phyloP scores from a whole-genome alignment of 2,888 invertebrate genomes.

The Apamea monoglypha region DNA sequence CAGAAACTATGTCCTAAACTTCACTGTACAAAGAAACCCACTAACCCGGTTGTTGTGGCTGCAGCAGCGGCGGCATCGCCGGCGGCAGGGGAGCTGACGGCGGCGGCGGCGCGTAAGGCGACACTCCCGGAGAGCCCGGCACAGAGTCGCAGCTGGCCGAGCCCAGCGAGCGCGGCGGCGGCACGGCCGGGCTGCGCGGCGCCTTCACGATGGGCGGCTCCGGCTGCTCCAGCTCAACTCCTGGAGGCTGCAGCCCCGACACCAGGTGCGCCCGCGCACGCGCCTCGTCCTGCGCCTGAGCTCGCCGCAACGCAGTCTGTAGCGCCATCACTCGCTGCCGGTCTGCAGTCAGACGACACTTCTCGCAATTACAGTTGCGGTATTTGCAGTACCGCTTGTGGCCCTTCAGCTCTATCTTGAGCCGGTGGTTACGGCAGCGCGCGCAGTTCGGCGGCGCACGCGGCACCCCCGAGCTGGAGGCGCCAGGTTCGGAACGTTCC shows the following conservation, averaged over 20 bases:
- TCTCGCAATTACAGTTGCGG: conserved; percentile 95
- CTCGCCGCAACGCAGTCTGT: conserved; percentile 95
- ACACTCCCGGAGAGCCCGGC: conserved; percentile 85
- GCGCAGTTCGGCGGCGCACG: conserved; percentile 98
- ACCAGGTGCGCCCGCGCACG: conserved; percentile 87
- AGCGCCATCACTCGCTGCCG: conserved; percentile 97
- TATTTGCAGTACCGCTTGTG: conserved; percentile 98
- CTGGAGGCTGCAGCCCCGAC: conserved; percentile 82
- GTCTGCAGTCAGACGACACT: conserved; percentile 96
- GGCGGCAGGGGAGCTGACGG: conserved; percentile 91
- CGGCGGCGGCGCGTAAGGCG: conserved; percentile 84
- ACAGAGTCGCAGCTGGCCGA: conserved; percentile 86
- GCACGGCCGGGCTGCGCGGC: conserved; percentile 82
- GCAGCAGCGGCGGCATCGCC: conserved; percentile 88
- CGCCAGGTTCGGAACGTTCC: conserved; percentile 87
- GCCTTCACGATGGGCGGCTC: conserved; percentile 87
- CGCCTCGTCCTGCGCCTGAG: conserved; percentile 96
- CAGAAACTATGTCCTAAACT: conserved; percentile 32
- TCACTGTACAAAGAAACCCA: conserved; percentile 44
- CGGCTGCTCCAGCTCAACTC: conserved; percentile 86
- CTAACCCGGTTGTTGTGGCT: conserved; percentile 87
- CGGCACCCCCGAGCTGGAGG: conserved; percentile 91
- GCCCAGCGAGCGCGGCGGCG: conserved; percentile 81
- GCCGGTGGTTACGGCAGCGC: conserved; percentile 97
- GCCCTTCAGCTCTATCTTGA: conserved; percentile 96